These are phyloP conservation scores for Sinopyrophorus schimmeli DNA, from an alignment of 2,888 invertebrate genomes.

Conservation along the genomic window DNA sequence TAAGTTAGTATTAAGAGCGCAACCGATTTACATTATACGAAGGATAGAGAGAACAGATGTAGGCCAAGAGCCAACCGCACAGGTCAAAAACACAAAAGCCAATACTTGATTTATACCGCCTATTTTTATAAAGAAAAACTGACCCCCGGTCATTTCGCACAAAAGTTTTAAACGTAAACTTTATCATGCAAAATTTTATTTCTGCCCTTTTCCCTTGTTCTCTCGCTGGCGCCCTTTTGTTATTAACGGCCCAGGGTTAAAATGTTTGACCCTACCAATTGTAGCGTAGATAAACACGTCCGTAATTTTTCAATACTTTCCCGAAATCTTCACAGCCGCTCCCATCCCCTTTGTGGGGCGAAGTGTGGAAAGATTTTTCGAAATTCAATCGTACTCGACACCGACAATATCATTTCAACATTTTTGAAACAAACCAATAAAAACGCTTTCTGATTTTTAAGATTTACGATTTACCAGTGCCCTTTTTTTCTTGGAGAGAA, in stretches of 20 bases:
- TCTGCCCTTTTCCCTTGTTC: conserved; percentile 46
- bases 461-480: too few species aligned
- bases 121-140: conserved; percentile 49
- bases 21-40: conserved; percentile 44
- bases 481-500: too few species aligned
- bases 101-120: conserved; percentile 54
- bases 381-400: too few species aligned
- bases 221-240: conserved; percentile 45
- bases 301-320: conserved; percentile 52
- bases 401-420: too few species aligned
- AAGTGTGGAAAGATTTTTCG: too few species aligned
- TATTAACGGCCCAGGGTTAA: conserved; percentile 50
- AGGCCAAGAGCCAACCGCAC: conserved; percentile 55
- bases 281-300: conserved; percentile 55
- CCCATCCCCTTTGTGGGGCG: conserved; percentile 24
- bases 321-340: conserved; percentile 29
- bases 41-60: conserved; percentile 55
- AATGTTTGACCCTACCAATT: conserved; percentile 55
- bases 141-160: conserved; percentile 47
- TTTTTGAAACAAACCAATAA: too few species aligned
- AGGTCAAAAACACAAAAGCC: conserved; percentile 47
- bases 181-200: conserved; percentile 51
- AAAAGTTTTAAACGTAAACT: conserved; percentile 44
- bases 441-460: too few species aligned
- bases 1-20: conserved; percentile 35